phyloP scores from a whole-genome alignment of 2,888 invertebrate genomes.

The Lasioglossum lativentre region DNA sequence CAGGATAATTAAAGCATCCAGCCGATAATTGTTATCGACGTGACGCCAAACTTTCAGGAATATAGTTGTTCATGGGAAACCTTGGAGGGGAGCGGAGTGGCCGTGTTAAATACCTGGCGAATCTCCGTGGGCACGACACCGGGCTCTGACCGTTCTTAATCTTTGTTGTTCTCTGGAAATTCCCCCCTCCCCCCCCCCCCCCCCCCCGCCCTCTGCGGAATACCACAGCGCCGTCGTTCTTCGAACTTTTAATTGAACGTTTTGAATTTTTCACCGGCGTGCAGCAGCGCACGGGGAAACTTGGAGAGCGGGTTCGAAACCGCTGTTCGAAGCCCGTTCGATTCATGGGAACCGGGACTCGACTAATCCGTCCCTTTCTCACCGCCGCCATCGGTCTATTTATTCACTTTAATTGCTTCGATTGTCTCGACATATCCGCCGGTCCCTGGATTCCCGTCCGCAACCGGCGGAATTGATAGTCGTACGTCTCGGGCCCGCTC shows the following conservation, averaged over 20 bases:
- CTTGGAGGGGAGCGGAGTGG: not conserved
- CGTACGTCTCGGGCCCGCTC: slow-evolving; percentile 40
- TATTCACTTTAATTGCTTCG: slow-evolving; percentile 72
- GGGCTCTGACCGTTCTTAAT: slow-evolving; percentile 30
- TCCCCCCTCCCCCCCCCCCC: not conserved
- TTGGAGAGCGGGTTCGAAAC: slow-evolving; percentile 8
- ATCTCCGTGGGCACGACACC: slow-evolving; percentile 18
- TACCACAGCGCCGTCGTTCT: slow-evolving; percentile 8
- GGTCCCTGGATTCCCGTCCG: slow-evolving; percentile 29
- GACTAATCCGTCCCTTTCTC: slow-evolving; percentile 54
- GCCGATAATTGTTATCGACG: slow-evolving; percentile 76
- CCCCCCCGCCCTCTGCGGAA: no score
- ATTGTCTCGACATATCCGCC: slow-evolving; percentile 63
- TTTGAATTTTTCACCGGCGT: slow-evolving; percentile 59
- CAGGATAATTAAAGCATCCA: slow-evolving; percentile 76
- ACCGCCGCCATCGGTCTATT: slow-evolving; percentile 54
- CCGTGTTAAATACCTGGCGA: slow-evolving; percentile 20
- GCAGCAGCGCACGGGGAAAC: slow-evolving; percentile 20
- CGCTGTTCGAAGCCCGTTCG: slow-evolving; percentile 15
- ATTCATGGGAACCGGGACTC: slow-evolving; percentile 22
- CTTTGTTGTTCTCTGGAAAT: slow-evolving; percentile 43
- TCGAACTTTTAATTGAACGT: slow-evolving; percentile 69
- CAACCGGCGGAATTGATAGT: slow-evolving; percentile 53
- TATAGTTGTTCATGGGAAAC: slow-evolving; percentile 67
- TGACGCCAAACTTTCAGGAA: slow-evolving; percentile 66